These are phyloP conservation scores for Alloscopus bannaensis DNA, from an alignment of 2,888 invertebrate species.

Conservation along the genomic window DNA sequence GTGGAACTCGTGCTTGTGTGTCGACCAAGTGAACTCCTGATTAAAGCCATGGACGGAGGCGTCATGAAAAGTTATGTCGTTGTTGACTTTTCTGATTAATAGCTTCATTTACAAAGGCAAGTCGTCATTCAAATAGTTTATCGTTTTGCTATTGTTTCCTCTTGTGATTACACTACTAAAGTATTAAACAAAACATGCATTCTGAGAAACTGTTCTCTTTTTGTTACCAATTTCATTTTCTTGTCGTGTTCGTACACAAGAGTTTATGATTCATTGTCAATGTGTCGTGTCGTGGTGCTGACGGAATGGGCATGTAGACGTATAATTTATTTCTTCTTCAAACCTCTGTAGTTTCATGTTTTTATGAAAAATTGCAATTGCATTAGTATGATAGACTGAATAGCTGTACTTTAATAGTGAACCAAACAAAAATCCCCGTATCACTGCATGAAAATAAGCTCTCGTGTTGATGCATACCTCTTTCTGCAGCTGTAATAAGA, in stretches of 20 bases:
- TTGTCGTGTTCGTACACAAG: slow-evolving; percentile 20
- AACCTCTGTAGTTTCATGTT: slow-evolving; percentile 35
- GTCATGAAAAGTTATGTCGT: slow-evolving; percentile 70
- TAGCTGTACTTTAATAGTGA: slow-evolving; percentile 52
- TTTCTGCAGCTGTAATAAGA: background rate
- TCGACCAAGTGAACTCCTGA: slow-evolving; percentile 68
- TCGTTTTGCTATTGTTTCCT: too few relatives aligned
- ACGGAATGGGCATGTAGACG: slow-evolving; percentile 39
- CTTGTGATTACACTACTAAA: too few relatives aligned
- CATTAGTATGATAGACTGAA: slow-evolving; percentile 13
- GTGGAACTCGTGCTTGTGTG: slow-evolving; percentile 70
- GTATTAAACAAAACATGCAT: slow-evolving; percentile 16
- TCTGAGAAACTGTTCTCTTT: slow-evolving; percentile 19
- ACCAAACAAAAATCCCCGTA: background rate
- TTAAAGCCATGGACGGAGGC: slow-evolving; percentile 69
- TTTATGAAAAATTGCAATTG: slow-evolving; percentile 8
- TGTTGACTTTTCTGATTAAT: slow-evolving; percentile 69
- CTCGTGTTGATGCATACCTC: background rate
- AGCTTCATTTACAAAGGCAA: slow-evolving; percentile 21
- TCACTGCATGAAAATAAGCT: background rate
- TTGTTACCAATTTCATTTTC: slow-evolving; percentile 46
- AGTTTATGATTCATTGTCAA: slow-evolving; percentile 55
- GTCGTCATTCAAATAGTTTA: background rate
- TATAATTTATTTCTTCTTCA: slow-evolving; percentile 50
- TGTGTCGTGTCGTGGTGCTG: background rate